Evolutionary conservation across 1,140 invertebrate genomes (phyloP).

Genomic region (Anoplophora glabripennis): DNA sequence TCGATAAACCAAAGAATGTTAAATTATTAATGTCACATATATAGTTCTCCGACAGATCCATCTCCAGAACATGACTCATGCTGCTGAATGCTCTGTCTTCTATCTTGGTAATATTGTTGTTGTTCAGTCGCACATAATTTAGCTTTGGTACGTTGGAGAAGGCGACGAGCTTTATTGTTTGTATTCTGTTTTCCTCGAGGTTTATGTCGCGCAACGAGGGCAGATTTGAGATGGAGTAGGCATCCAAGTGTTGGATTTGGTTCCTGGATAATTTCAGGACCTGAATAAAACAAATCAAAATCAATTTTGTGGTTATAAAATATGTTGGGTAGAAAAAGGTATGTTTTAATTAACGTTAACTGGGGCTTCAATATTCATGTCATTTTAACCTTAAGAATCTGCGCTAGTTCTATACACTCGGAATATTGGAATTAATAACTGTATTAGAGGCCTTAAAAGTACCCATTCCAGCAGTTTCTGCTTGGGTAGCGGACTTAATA

Average conservation of each 20-base stretch:
- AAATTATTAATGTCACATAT: conserved; percentile 14
- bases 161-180: not conserved
- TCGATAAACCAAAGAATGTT: conserved; percentile 13
- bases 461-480: too few species aligned
- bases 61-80: conserved; percentile 6
- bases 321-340: too few species aligned
- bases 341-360: too few species aligned
- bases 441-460: too few species aligned
- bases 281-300: too few species aligned
- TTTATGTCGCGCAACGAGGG: not conserved
- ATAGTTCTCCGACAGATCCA: conserved; percentile 13
- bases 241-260: conserved; percentile 10
- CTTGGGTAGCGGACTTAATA: too few species aligned
- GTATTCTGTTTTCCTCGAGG: conserved; percentile 1
- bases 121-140: conserved; percentile 9
- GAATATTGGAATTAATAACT: too few species aligned
- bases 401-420: too few species aligned
- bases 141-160: conserved; percentile 5
- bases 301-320: too few species aligned
- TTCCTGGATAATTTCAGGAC: conserved; percentile 6
- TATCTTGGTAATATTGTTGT: conserved; percentile 4
- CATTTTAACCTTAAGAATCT: too few species aligned
- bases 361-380: too few species aligned
- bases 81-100: conserved; percentile 4
- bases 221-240: conserved; percentile 1